phyloP scores from a whole-genome alignment of 2,113 vertebrate species.

The Miniopterus natalensis region DNA sequence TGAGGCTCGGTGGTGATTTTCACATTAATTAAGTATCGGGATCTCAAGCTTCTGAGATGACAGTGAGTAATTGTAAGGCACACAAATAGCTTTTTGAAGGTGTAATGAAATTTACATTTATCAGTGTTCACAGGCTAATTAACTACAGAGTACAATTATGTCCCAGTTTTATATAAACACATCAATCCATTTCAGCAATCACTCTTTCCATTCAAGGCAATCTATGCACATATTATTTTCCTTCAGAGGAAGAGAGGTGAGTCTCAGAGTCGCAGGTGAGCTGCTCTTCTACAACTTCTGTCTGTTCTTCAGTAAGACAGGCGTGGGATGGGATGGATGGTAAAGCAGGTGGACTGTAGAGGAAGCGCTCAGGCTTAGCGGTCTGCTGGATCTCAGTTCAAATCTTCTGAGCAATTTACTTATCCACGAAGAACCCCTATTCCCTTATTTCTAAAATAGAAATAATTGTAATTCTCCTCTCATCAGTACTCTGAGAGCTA shows the following conservation, averaged over 20 bases:
- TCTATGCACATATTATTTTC: background rate
- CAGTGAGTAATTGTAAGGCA: background rate
- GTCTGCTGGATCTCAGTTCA: background rate
- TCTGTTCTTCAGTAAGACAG: background rate
- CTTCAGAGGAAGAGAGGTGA: background rate
- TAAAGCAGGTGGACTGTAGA: background rate
- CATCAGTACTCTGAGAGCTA: background rate
- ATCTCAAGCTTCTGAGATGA: background rate
- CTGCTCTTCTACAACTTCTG: background rate
- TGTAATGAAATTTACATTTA: constrained; percentile 27
- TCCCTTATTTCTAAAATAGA: background rate
- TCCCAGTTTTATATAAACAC: constrained; percentile 36
- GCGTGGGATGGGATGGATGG: no score
- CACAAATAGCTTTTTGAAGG: background rate
- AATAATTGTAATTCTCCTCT: background rate
- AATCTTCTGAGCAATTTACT: background rate
- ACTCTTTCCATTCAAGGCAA: background rate
- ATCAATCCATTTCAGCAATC: background rate
- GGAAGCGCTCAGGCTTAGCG: background rate
- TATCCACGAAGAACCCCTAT: background rate
- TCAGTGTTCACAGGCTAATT: constrained; percentile 36
- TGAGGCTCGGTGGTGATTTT: background rate
- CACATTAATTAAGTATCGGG: constrained; percentile 43
- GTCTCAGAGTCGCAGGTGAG: background rate
- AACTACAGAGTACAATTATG: constrained; percentile 48